Evolutionary conservation across 2,113 vertebrate species (phyloP).

Genomic region (Aegotheles bennettii): DNA sequence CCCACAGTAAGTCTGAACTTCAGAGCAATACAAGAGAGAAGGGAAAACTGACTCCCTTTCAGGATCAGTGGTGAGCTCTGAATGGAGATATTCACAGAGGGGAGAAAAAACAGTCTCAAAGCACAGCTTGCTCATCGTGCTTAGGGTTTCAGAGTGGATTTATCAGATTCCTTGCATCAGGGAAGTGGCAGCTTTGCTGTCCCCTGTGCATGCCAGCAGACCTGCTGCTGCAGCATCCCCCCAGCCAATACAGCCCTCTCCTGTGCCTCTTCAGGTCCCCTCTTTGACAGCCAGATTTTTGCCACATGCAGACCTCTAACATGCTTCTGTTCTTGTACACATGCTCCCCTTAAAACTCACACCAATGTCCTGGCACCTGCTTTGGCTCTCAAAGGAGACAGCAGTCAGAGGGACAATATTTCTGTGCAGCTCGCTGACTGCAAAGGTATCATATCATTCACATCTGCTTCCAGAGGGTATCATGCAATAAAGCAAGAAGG

Average conservation of each 20-base stretch:
- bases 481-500: neutral
- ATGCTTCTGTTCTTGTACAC: neutral
- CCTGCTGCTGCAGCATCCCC: neutral
- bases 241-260: neutral
- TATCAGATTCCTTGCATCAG: neutral
- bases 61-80: neutral
- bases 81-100: neutral
- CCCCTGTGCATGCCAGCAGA: neutral
- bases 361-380: neutral
- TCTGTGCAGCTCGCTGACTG: neutral
- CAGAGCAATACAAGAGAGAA: neutral
- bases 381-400: neutral
- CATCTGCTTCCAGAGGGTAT: fast-evolving
- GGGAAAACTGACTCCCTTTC: neutral
- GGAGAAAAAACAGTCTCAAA: neutral
- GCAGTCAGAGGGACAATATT: neutral
- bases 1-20: neutral
- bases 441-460: fast-evolving
- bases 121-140: neutral
- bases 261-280: neutral
- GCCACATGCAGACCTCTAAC: neutral
- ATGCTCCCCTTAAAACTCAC: neutral
- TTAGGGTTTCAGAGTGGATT: neutral
- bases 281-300: neutral
- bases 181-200: neutral